Evolutionary conservation across 2,797 vertebrate genomes (phyloP).

Genomic region (Rhabdophis nuchalis): DNA sequence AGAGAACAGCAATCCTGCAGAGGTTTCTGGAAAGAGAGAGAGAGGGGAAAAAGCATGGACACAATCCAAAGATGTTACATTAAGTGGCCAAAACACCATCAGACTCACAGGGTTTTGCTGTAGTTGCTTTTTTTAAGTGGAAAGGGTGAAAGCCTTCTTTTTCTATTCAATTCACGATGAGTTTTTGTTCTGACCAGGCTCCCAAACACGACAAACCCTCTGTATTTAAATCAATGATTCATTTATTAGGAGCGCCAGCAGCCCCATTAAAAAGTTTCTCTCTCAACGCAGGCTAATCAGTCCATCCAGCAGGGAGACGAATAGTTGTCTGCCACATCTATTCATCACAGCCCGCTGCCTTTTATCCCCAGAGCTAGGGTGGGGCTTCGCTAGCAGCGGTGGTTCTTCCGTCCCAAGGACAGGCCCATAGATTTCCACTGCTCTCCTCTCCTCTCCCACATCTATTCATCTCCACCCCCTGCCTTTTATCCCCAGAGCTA

Average conservation of each 20-base stretch:
- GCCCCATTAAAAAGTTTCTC: too few species aligned
- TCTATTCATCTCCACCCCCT: too few species aligned
- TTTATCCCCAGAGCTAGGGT: too few species aligned
- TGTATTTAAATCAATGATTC: neutral
- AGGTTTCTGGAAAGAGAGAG: conserved; percentile 62
- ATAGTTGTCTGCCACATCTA: too few species aligned
- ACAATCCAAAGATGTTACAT: neutral
- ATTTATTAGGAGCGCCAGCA: neutral
- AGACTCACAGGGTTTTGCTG: neutral
- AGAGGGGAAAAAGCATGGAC: conserved; percentile 13
- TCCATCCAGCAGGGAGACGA: too few species aligned
- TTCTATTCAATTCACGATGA: neutral
- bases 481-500: too few species aligned
- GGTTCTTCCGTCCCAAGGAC: too few species aligned
- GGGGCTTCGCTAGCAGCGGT: too few species aligned
- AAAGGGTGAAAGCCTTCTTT: neutral
- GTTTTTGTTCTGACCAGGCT: neutral
- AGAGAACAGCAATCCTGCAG: conserved; percentile 68
- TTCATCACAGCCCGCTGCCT: too few species aligned
- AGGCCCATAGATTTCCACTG: too few species aligned
- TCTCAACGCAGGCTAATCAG: too few species aligned
- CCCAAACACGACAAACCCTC: neutral
- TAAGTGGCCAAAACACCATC: conserved; percentile 34
- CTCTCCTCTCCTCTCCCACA: too few species aligned
- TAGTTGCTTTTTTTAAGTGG: neutral